phyloP scores from a whole-genome alignment of 2,797 vertebrate genomes.

The Pampus argenteus region DNA sequence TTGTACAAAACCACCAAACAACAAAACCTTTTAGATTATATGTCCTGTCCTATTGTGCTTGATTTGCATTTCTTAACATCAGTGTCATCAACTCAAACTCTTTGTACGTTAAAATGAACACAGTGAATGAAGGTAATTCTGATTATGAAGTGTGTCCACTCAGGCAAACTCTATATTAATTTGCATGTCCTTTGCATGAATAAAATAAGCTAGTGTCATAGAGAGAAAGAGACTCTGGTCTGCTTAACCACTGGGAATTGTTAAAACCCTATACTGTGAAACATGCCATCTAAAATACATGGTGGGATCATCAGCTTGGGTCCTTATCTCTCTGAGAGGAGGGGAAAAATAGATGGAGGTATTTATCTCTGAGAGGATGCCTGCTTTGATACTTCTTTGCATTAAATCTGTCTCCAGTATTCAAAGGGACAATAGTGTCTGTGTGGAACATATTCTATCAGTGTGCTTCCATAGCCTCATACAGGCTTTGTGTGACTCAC shows the following conservation, averaged over 20 bases:
- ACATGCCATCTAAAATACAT: slow-evolving; percentile 36
- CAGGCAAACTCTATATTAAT: not conserved
- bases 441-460: slow-evolving; percentile 57
- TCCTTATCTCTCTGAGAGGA: slow-evolving; percentile 54
- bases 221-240: slow-evolving; percentile 13
- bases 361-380: slow-evolving; percentile 69
- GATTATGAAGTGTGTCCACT: slow-evolving; percentile 17
- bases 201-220: not conserved
- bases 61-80: not conserved
- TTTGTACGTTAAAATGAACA: not conserved
- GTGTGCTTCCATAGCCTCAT: slow-evolving; percentile 50
- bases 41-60: not conserved
- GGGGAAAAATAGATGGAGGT: slow-evolving; percentile 50
- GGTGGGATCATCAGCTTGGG: slow-evolving; percentile 38
- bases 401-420: slow-evolving; percentile 71
- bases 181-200: slow-evolving; percentile 14
- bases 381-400: slow-evolving; percentile 71
- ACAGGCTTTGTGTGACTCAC: slow-evolving; percentile 51
- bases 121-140: not conserved
- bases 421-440: slow-evolving; percentile 71
- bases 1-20: slow-evolving; percentile 1
- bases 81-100: not conserved
- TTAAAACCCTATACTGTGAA: slow-evolving; percentile 30
- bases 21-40: not conserved
- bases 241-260: slow-evolving; percentile 36